These are phyloP conservation scores for Cololabis saira DNA, from an alignment of 2,113 vertebrate genomes.

Conservation along the genomic window DNA sequence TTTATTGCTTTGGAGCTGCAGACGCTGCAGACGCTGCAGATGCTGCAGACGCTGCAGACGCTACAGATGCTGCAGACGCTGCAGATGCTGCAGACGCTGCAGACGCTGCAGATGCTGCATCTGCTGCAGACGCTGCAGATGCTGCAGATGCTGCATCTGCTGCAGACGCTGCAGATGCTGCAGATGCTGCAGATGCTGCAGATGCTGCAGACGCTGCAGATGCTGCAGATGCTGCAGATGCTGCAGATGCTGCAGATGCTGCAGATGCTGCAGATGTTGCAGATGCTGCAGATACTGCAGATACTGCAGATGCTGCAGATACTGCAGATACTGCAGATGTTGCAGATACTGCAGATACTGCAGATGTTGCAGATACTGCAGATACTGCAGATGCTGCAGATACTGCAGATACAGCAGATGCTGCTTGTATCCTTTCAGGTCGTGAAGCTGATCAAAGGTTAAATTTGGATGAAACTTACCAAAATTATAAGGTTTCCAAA, in stretches of 20 bases:
- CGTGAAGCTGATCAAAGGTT: conserved; percentile 11
- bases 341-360: conserved; percentile 17
- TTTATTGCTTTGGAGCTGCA: conserved; percentile 14
- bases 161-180: conserved; percentile 15
- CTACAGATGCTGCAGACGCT: conserved; percentile 16
- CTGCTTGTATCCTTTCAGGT: conserved; percentile 12
- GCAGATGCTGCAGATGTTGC: conserved; percentile 21
- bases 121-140: conserved; percentile 14
- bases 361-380: conserved; percentile 14
- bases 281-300: conserved; percentile 16
- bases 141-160: conserved; percentile 18
- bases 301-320: conserved; percentile 5
- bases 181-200: no score
- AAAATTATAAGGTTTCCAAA: no score
- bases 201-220: conserved; percentile 16
- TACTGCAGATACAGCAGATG: conserved; percentile 8
- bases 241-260: no score
- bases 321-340: conserved; percentile 4
- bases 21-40: conserved; percentile 17
- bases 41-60: conserved; percentile 18
- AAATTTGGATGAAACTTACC: no score
- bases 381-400: conserved; percentile 9
- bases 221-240: conserved; percentile 12
- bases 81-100: conserved; percentile 11
- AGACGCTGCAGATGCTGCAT: conserved; percentile 16